Evolutionary conservation across 2,888 invertebrate species (phyloP), one percentile per base, ranked within the genome.

Genomic region (Xylophagus ater): DNA sequence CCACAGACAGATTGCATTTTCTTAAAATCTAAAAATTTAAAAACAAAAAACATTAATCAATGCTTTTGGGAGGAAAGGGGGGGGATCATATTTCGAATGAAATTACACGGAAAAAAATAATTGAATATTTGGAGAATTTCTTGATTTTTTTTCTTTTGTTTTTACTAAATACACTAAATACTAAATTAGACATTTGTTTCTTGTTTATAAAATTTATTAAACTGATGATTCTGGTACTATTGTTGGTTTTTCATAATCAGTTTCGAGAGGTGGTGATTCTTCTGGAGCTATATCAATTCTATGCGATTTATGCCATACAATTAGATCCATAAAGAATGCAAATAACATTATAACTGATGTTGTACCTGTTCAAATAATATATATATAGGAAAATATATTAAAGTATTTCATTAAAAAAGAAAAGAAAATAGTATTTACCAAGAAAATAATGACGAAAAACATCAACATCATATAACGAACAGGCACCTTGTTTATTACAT

Each of bases 251-350:
- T 60, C 59, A 21, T 54, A 53, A 30, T 63, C 56, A 26, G 46
- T 45, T 40, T 54, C 58, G 17, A 21, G 52, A 24, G 46, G 53
- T 37, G 45, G 51, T 18, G 64, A 68, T 39, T 61, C 59, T 41
- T 55, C 54, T 1, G 75, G 75, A 53, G 74, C 74, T 62, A 76
- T 74, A 56, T 75, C 75, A 53, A 90, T 88, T 55, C 81, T 81
- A 39, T 82, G 81, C 29, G 89, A 88, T 62, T 86, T 85, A 58
- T 81, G 81, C 85, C 87, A 90, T 19, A 92, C 89, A 35, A 88
- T 72, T 52, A 88, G 60, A 67, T 92, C 92, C 65, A 89, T 85
- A 49, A 89, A 70, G 62, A 89, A 90, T 42, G 89, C 92, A 40
- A 86, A 70, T 55, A 86, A 73, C 73, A 92, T 78, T 45, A 92